Conservation (phyloP, 2,888 invertebrate genomes). For the Euproctis similis region DNA sequence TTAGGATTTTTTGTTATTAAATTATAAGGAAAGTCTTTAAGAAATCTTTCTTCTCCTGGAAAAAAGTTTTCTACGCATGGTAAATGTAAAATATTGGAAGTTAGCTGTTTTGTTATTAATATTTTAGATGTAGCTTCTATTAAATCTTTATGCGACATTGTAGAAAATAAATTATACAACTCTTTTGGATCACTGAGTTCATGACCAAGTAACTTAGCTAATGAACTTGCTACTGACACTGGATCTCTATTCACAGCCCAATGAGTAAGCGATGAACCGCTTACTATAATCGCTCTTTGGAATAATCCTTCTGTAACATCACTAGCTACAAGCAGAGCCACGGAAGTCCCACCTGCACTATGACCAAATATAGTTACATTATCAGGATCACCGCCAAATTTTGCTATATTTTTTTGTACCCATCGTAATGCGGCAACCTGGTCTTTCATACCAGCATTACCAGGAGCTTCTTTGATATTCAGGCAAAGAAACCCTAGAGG, state of each 20-base stretch:
- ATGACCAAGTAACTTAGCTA: not conserved
- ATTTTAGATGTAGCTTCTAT: not conserved
- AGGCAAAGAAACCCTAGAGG: slow-evolving; percentile 55
- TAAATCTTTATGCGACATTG: not conserved
- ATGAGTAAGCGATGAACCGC: not conserved
- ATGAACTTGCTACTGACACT: not conserved
- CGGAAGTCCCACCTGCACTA: slow-evolving; percentile 3
- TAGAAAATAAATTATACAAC: not conserved
- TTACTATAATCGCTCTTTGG: not conserved
- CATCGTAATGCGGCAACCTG: slow-evolving; percentile 50
- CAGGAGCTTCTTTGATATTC: slow-evolving; percentile 51
- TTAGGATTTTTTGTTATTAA: not conserved
- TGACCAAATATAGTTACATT: slow-evolving; percentile 4
- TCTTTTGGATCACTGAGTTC: not conserved
- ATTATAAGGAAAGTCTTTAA: not conserved
- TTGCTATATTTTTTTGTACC: slow-evolving; percentile 4
- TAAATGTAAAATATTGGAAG: not conserved
- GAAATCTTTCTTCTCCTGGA: not conserved
- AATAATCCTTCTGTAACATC: not conserved
- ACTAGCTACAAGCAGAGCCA: not conserved
- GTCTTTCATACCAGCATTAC: slow-evolving; percentile 58
- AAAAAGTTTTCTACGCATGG: not conserved
- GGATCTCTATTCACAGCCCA: not conserved
- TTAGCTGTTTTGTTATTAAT: not conserved
- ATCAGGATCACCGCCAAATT: slow-evolving; percentile 2